Percentiles rank a stretch among this genome's conserved stretches.
phyloP scores from a whole-genome alignment of 2,113 vertebrate genomes.

The Nymphicus hollandicus region DNA sequence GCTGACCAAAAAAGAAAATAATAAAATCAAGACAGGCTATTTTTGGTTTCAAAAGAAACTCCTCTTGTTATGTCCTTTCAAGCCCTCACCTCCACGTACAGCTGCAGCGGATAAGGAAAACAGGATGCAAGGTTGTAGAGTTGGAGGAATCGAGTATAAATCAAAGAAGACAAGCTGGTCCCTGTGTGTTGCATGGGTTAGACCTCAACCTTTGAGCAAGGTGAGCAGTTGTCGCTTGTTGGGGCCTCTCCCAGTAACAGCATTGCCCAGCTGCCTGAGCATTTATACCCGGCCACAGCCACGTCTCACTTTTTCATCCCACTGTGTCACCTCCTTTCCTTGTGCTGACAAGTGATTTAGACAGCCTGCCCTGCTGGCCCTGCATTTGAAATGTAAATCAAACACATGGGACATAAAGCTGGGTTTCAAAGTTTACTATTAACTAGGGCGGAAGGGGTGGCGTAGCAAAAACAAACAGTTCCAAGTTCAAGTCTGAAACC shows the following conservation, averaged over 20 bases:
- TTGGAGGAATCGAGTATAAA: background rate
- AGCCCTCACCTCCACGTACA: background rate
- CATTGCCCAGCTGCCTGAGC: background rate
- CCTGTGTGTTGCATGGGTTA: background rate
- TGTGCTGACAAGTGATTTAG: slow-evolving; percentile 57
- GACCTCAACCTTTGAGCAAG: background rate
- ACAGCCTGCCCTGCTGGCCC: slow-evolving; percentile 44
- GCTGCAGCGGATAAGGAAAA: slow-evolving; percentile 49
- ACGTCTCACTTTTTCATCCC: background rate
- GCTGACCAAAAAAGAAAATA: background rate
- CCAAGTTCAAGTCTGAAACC: slow-evolving; percentile 66
- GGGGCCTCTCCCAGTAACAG: background rate
- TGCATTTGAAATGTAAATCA: slow-evolving; percentile 63
- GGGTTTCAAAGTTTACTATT: slow-evolving; percentile 65
- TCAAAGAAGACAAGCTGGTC: slow-evolving; percentile 28
- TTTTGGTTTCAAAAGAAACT: slow-evolving; percentile 35
- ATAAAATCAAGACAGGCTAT: background rate
- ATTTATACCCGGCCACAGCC: background rate
- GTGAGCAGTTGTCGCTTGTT: background rate
- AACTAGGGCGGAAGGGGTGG: slow-evolving; percentile 66
- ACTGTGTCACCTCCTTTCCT: slow-evolving; percentile 60
- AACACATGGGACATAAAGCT: slow-evolving; percentile 42
- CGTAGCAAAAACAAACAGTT: slow-evolving; percentile 65
- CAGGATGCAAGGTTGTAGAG: slow-evolving; percentile 23
- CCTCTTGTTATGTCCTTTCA: background rate